Conservation (phyloP, 30 jellyfish, hydroid and myxozoan species). For the Hydra vulgaris region DNA sequence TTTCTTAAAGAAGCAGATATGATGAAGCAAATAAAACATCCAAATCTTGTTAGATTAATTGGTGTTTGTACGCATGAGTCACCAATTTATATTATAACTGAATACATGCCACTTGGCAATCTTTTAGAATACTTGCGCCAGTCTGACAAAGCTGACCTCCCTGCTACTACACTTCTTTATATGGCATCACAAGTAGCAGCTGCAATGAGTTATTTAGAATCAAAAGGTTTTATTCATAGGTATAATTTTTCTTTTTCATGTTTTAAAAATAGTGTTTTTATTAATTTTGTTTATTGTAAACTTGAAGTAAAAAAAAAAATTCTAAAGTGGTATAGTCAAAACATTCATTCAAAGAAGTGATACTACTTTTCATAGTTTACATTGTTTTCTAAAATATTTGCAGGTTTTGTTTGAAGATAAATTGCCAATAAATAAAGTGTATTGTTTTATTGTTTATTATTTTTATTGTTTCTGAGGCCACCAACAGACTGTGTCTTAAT, state of each 20-base stretch:
- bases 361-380: no score
- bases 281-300: no score
- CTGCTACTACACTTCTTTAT: slow-evolving; percentile 90
- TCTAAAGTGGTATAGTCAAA: no score
- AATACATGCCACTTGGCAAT: slow-evolving; percentile 89
- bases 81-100: slow-evolving; percentile 89
- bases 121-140: slow-evolving; percentile 76
- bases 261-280: not conserved
- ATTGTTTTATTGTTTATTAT: no score
- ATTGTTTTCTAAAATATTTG: no score
- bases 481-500: no score
- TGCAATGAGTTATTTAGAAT: slow-evolving; percentile 86
- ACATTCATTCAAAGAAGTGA: no score
- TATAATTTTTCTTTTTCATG: not conserved
- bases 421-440: no score
- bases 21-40: slow-evolving; percentile 82
- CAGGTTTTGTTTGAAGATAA: no score
- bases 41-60: slow-evolving; percentile 66
- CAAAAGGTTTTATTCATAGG: slow-evolving; percentile 70
- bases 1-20: slow-evolving; percentile 86
- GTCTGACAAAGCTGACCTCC: slow-evolving; percentile 72
- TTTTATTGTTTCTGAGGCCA: no score
- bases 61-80: slow-evolving; percentile 93
- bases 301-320: no score
- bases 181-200: slow-evolving; percentile 97